Base-by-base conservation (phyloP, 2,888 invertebrate genomes). In the Leptopilina myrica region DNA sequence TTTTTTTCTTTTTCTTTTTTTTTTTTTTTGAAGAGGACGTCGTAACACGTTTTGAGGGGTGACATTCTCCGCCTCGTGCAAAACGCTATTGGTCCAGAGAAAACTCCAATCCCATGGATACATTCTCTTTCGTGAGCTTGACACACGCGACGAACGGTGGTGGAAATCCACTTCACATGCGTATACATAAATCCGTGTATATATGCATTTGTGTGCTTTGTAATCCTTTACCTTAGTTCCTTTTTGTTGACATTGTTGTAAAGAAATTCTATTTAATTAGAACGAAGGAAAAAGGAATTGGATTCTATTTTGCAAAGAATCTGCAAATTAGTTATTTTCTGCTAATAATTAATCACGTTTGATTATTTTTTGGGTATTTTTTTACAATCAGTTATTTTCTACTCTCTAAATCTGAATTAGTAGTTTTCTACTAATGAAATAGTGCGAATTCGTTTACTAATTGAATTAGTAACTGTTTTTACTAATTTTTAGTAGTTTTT, bases 61-160 rank as follows among this genome's bases (percentile, higher is more conserved):
- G 67, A 69, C 67, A 49, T 69, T 69, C 67, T 49, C 67, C 67
- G 67, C 67, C 67, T 69, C 67, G 49, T 69, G 67, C 12, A 26
- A 69, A 26, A 69, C 67, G 67, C 67, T 43, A 69, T 69, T 69
- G 67, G 67, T 26, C 49, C 67, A 53, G 49, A 26, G 67, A 69
- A 53, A 69, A 69, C 67, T 12, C 67, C 67, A 69, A 69, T 69
- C 49, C 20, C 67, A 69, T 43, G 67, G 5, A 14, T 49, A 15
- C 67, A 49, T 26, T 26, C 67, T 53, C 26, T 67, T 67, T 43
- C 49, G 49, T 43, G n/a, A 11, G 20, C 67, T 66, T 15, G 43
- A 66, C 66, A 67, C 15, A 8, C 43, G 20, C 20, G 20, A 20
- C 20, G 43, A 66, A 46, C 49, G 49, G 67, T 26, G 49, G 49